Percentiles rank a stretch among this genome's conserved stretches.
Conservation (phyloP, 2,888 invertebrate genomes). For the Cybosia mesomella region DNA sequence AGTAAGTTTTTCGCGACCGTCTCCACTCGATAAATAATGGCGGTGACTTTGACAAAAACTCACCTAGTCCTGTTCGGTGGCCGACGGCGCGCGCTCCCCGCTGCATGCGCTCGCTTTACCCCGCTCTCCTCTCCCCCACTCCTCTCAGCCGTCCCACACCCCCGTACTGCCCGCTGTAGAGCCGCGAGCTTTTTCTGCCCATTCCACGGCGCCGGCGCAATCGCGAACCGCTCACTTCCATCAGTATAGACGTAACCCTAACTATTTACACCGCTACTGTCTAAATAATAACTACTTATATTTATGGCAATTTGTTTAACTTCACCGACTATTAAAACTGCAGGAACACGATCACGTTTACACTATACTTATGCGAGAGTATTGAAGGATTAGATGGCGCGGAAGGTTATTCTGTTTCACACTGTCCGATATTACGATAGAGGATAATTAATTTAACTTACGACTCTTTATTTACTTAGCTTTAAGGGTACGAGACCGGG, state of each 20-base stretch:
- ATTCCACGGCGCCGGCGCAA: slow-evolving; percentile 81
- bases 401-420: slow-evolving; percentile 78
- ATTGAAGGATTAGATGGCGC: slow-evolving; percentile 84
- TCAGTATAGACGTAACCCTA: slow-evolving; percentile 74
- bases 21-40: slow-evolving; percentile 87
- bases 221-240: slow-evolving; percentile 79
- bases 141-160: slow-evolving; percentile 45
- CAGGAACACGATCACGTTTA: slow-evolving; percentile 87
- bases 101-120: slow-evolving; percentile 53
- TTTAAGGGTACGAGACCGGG: slow-evolving; percentile 87
- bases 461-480: slow-evolving; percentile 84
- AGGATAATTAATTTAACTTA: slow-evolving; percentile 81
- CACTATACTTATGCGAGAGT: slow-evolving; percentile 86
- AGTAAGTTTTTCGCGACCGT: slow-evolving; percentile 86
- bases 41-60: slow-evolving; percentile 86
- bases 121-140: slow-evolving; percentile 42
- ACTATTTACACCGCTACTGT: slow-evolving; percentile 84
- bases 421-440: slow-evolving; percentile 75
- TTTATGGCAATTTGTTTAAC: slow-evolving; percentile 87
- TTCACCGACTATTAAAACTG: slow-evolving; percentile 86
- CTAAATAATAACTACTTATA: slow-evolving; percentile 86
- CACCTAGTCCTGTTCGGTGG: slow-evolving; percentile 85
- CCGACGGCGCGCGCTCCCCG: slow-evolving; percentile 79
- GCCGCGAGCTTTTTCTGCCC: slow-evolving; percentile 78
- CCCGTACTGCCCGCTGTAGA: slow-evolving; percentile 60